Evolutionary conservation across 2,797 vertebrate genomes (phyloP), one percentile per base, ranked within the genome.

Genomic region (Brotula barbata): DNA sequence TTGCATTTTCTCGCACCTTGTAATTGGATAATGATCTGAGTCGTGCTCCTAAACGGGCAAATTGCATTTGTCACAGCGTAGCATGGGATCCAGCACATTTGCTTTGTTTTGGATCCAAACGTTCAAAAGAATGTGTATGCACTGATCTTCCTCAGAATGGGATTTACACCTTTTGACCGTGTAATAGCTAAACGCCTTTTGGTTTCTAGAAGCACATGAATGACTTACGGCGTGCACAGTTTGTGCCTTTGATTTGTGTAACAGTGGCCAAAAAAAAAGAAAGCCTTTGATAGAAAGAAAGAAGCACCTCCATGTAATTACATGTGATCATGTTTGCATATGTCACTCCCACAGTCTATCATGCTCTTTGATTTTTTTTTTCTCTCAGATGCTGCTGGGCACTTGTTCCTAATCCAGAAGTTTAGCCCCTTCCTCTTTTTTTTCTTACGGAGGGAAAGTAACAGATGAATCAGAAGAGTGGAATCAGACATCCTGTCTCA

Each of bases 321-420:
- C 80, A 84, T 82, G 80, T 90, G 87, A 91, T 89, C 83, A 76
- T 81, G 83, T 89, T 88, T 87, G 82, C 83, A 78, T 82, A 53
- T 85, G 85, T 88, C 83, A 87, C 85, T 89, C 86, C 84, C 83
- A 85, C 87, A 69, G 82, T 68, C 56, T 70, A 81, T 80, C 82
- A 85, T 64, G 71, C 78, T 76, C 77, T 52, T 45, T 64, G 69
- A 70, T 78, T 86, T 68, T 58, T 39, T 33, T n/a, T n/a, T n/a
- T n/a, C n/a, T n/a, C n/a, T n/a, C n/a, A n/a, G 68, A 77, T 58
- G 81, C 84, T 84, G 59, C 57, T 74, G 77, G 82, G 83, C 80
- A 69, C 66, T 77, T 79, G 64, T 39, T 80, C 37, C 73, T 86
- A 87, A 85, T 88, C 86, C 80, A 71, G 68, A 76, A 78, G 71